A percentile compares a stretch with the other conserved stretches of the same genome.
phyloP scores from a whole-genome alignment of 1,140 invertebrate species.

The Coboldia fuscipes region DNA sequence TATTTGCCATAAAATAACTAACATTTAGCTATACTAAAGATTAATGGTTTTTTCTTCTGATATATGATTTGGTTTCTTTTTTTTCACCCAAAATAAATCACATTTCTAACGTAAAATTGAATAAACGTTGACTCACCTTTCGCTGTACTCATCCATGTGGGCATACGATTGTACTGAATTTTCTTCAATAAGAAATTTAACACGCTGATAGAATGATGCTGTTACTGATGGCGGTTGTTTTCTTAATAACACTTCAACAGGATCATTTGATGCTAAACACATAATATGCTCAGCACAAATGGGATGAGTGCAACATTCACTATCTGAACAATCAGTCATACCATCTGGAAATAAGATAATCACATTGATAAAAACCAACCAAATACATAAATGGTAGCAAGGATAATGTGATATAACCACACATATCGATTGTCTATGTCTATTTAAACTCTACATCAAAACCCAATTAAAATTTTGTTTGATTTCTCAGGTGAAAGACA shows the following conservation, averaged over 20 bases:
- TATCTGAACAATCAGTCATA: constrained; percentile 92
- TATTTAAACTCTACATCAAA: background rate
- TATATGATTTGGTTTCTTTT: no score
- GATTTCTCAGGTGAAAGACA: background rate
- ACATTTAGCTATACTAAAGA: no score
- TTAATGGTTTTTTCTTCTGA: constrained; percentile 1
- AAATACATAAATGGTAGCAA: background rate
- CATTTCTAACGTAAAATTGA: constrained; percentile 1
- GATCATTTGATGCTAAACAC: constrained; percentile 86
- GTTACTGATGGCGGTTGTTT: constrained; percentile 92
- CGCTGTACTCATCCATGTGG: constrained; percentile 89
- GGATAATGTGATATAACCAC: background rate
- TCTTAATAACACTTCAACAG: constrained; percentile 78
- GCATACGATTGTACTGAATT: constrained; percentile 96
- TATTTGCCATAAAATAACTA: no score
- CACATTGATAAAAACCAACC: background rate
- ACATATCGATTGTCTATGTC: background rate
- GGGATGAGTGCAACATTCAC: constrained; percentile 73
- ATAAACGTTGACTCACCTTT: constrained; percentile 58
- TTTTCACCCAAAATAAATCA: background rate
- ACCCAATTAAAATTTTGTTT: background rate
- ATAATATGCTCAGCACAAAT: constrained; percentile 76
- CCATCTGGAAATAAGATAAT: constrained; percentile 49
- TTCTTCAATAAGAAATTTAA: constrained; percentile 96
- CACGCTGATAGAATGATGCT: constrained; percentile 91